Evolutionary conservation across 2,113 vertebrate species (phyloP), one percentile per base, ranked within the genome.

Genomic region (Oreochromis spilurus): DNA sequence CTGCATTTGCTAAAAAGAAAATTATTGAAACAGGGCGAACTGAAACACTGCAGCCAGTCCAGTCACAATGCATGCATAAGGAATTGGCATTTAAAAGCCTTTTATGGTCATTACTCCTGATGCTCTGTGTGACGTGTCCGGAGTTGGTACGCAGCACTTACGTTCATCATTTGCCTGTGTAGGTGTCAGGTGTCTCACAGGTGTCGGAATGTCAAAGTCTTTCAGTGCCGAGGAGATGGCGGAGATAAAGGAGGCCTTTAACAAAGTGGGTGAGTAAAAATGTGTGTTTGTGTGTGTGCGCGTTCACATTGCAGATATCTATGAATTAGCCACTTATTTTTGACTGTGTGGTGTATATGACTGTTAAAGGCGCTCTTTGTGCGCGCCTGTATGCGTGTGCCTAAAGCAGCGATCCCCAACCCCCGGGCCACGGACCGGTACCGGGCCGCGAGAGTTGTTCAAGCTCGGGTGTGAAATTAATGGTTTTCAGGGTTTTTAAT

Each of bases 221-320:
- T 2, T 92, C 62, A 92, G 84, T 7, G 3, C 82, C 84, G 98
- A 98, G 83, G 97, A 99, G 88, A 93, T 97, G 88, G 97, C 97
- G 87, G 98, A 99, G 88, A 97, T 99, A 84, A 97, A 92, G 87
- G 97, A 98, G 86, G 96, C 96, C 53, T 99, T 99, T 95, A 92
- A 95, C 86, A 98, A 97, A 97, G 96, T 98, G 62, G 98, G 98
- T 98, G 92, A 97, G 98, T 97, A 26, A 31, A 31, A 31, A 4
- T 34, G 7, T 80, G 57, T 45, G 34, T 9, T 29, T 14, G 26
- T 62, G 10, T 78, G 43, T 43, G 43, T 48, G 36, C 21, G 36
- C 21, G 1, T 55, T 17, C 7, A 36, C 21, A 4, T 29, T 40
- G 38, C n/a, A 54, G 50, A 82, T 6, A 52, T 29, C 67, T 43